Evolutionary conservation across 2,113 vertebrate genomes (phyloP).

Genomic region (Xenopus tropicalis): UCB_Xtro_10.0 CM004447.2:66884501-66885000

Average conservation of each 20-base stretch:
- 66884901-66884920: slow-evolving; percentile 26
- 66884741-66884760: too few relatives aligned
- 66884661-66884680: slow-evolving; percentile 41
- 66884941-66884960: neutral
- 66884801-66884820: slow-evolving; percentile 30
- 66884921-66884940: slow-evolving; percentile 24
- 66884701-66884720: too few relatives aligned
- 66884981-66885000: too few relatives aligned
- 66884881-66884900: slow-evolving; percentile 26
- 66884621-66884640: slow-evolving; percentile 32
- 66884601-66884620: slow-evolving; percentile 33
- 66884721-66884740: too few relatives aligned
- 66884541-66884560: too few relatives aligned
- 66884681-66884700: too few relatives aligned
- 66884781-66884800: neutral
- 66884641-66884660: slow-evolving; percentile 37
- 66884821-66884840: slow-evolving; percentile 27
- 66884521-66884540: too few relatives aligned
- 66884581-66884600: slow-evolving; percentile 30
- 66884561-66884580: slow-evolving; percentile 18
- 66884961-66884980: too few relatives aligned
- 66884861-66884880: slow-evolving; percentile 40
- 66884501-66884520: too few relatives aligned
- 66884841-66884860: slow-evolving; percentile 40
- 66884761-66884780: too few relatives aligned